phyloP scores from a whole-genome alignment of 2,797 vertebrate genomes.

The Lycodopsis pacificus region DNA sequence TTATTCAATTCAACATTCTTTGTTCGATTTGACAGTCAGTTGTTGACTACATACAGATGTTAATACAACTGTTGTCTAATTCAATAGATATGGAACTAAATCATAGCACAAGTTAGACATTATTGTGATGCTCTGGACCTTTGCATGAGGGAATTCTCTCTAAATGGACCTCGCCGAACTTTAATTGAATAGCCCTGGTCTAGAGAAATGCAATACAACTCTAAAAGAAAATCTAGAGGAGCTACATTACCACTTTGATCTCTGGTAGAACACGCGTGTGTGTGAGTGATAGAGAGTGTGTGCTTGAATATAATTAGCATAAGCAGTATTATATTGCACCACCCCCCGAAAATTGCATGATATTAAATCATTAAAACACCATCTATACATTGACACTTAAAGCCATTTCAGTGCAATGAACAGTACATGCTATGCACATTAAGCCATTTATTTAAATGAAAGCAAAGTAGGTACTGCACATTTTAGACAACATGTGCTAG shows the following conservation, averaged over 20 bases:
- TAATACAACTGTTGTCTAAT: too few relatives aligned
- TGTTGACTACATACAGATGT: too few relatives aligned
- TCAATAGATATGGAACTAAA: too few relatives aligned
- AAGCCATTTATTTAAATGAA: not conserved
- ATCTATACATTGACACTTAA: slow-evolving; percentile 10
- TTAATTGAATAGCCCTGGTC: not conserved
- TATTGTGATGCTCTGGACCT: too few relatives aligned
- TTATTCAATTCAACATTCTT: too few relatives aligned
- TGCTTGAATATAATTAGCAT: slow-evolving; percentile 24
- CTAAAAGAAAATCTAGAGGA: slow-evolving; percentile 11
- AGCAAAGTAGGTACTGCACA: not conserved
- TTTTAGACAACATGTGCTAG: not conserved
- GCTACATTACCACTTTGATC: slow-evolving; percentile 28
- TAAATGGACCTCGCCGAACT: too few relatives aligned
- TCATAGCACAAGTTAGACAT: too few relatives aligned
- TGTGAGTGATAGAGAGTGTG: not conserved
- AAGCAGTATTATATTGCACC: slow-evolving; percentile 10
- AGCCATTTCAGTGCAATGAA: slow-evolving; percentile 3
- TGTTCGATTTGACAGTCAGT: too few relatives aligned
- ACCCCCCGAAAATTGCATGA: not conserved
- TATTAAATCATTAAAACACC: slow-evolving; percentile 28
- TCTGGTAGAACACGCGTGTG: not conserved
- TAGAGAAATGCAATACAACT: slow-evolving; percentile 10
- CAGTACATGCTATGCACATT: not conserved
- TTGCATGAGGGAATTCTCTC: too few relatives aligned